These are phyloP conservation scores for Melanocharis versteri DNA, from an alignment of 2,113 vertebrate species.

Conservation along the genomic window DNA sequence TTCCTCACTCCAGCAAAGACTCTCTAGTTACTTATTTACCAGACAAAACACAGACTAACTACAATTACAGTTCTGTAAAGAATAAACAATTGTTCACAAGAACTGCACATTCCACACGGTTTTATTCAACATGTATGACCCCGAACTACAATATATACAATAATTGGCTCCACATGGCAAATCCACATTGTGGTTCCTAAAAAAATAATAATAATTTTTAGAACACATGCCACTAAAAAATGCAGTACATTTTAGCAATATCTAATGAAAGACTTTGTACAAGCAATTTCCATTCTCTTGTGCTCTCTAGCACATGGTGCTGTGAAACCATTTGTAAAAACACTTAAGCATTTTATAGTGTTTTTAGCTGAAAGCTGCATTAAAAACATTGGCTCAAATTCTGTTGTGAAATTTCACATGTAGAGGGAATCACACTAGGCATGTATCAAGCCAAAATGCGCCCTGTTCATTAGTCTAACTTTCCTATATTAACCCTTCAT, in stretches of 20 bases:
- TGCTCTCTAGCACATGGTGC: neutral
- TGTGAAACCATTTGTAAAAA: slow-evolving; percentile 45
- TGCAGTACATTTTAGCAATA: slow-evolving; percentile 14
- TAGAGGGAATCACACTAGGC: neutral
- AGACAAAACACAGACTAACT: slow-evolving; percentile 64
- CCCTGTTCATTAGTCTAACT: neutral
- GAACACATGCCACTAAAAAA: slow-evolving; percentile 49
- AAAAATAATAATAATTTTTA: slow-evolving; percentile 44
- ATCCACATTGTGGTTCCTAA: slow-evolving; percentile 41
- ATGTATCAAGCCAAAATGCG: neutral
- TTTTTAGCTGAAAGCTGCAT: slow-evolving; percentile 20
- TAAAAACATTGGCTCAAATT: slow-evolving; percentile 7
- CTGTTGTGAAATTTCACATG: neutral
- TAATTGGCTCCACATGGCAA: slow-evolving; percentile 63
- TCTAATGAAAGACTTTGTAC: slow-evolving; percentile 11
- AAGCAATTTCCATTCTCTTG: slow-evolving; percentile 25
- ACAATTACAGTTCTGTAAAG: slow-evolving; percentile 8
- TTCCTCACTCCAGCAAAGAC: neutral
- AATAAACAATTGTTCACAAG: slow-evolving; percentile 52
- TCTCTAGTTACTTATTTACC: slow-evolving; percentile 55
- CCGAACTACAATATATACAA: slow-evolving; percentile 36
- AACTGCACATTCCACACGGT: slow-evolving; percentile 42
- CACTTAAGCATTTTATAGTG: neutral
- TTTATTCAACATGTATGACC: slow-evolving; percentile 62
- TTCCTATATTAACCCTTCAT: neutral